Percentiles rank a stretch among this genome's conserved stretches.
Evolutionary conservation across 2,888 invertebrate species (phyloP).

Genomic region (Pterostichus niger): DNA sequence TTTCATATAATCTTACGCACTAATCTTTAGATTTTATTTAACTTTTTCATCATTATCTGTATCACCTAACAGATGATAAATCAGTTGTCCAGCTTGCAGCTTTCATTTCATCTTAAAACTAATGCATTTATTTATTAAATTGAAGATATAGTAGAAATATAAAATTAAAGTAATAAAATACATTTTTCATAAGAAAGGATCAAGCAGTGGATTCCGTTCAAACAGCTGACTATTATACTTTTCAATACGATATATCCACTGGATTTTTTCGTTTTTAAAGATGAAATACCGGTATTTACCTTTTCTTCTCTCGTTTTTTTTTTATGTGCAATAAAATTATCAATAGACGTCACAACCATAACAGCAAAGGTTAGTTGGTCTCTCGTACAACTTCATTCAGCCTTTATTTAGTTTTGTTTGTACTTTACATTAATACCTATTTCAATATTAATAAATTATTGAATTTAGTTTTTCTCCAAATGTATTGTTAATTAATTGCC

Average conservation of each 20-base stretch:
- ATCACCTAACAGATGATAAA: too few relatives aligned
- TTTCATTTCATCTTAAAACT: neutral
- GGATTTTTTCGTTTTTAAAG: constrained; percentile 25
- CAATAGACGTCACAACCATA: neutral
- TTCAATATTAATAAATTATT: too few relatives aligned
- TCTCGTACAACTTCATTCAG: neutral
- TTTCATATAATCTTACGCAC: too few relatives aligned
- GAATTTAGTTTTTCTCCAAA: too few relatives aligned
- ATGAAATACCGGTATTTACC: constrained; percentile 19
- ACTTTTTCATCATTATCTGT: too few relatives aligned
- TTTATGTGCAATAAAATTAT: constrained; percentile 25
- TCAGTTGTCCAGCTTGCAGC: too few relatives aligned
- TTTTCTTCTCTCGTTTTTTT: constrained; percentile 6
- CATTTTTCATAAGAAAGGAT: constrained; percentile 49
- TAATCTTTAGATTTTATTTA: too few relatives aligned
- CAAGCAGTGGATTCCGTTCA: constrained; percentile 27
- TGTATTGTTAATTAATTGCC: too few relatives aligned
- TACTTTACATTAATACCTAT: too few relatives aligned
- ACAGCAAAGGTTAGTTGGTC: neutral
- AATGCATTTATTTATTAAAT: constrained; percentile 29
- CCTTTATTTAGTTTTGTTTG: too few relatives aligned
- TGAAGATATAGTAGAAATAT: neutral
- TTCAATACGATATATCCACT: constrained; percentile 36
- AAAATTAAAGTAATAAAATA: constrained; percentile 53
- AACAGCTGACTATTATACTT: constrained; percentile 52